Evolutionary conservation across 2,797 vertebrate genomes (phyloP).

Genomic region (Phoebastria nigripes): DNA sequence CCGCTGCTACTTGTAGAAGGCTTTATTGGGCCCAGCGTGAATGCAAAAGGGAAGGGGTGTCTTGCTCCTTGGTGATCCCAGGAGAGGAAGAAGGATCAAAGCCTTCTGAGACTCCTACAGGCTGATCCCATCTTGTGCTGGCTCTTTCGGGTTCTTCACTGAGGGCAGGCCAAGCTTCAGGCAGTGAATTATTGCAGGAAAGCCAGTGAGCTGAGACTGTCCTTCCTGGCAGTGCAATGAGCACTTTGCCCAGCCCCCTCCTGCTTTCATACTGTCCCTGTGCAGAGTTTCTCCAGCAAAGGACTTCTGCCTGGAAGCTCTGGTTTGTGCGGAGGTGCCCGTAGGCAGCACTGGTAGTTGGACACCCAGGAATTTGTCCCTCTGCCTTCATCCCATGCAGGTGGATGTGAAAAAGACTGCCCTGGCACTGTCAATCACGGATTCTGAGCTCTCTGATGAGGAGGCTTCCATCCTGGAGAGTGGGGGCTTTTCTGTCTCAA

Average conservation of each 20-base stretch:
- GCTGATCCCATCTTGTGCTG: neutral
- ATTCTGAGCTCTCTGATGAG: constrained; percentile 96
- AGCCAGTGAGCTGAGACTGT: neutral
- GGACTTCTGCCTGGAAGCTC: neutral
- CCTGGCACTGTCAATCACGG: constrained; percentile 95
- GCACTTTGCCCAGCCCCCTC: neutral
- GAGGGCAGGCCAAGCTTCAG: neutral
- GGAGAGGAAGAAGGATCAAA: neutral
- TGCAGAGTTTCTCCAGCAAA: neutral
- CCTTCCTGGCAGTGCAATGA: neutral
- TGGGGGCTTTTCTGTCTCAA: constrained; percentile 94
- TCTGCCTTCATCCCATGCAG: constrained; percentile 69
- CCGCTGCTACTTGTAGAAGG: neutral
- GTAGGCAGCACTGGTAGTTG: neutral
- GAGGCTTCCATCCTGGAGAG: constrained; percentile 97
- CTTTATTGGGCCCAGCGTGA: neutral
- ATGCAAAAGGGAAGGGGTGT: neutral
- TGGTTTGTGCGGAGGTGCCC: neutral
- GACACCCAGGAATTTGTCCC: neutral
- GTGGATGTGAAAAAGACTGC: constrained; percentile 96
- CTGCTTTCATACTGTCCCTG: neutral
- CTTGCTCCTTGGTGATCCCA: neutral
- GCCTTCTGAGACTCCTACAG: neutral
- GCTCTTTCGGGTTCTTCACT: neutral
- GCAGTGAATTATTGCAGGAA: neutral